These are phyloP conservation scores for Dromaius novaehollandiae DNA, from an alignment of 2,113 vertebrate genomes.

Conservation along the genomic window DNA sequence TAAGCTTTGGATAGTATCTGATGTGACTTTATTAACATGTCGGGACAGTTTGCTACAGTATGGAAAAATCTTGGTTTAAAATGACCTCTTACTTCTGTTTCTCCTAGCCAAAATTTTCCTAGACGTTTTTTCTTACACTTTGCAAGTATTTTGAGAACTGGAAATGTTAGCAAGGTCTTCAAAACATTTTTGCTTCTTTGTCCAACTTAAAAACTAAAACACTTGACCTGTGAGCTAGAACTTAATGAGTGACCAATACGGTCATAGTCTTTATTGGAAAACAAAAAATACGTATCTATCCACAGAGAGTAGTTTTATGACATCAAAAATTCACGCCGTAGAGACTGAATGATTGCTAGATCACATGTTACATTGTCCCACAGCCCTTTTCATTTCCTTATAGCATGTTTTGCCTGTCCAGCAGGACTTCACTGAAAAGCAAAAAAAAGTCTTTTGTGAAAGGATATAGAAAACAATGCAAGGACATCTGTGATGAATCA, in stretches of 20 bases:
- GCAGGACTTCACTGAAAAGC: background rate
- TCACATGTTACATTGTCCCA: background rate
- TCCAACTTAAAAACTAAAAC: background rate
- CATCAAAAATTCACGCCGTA: background rate
- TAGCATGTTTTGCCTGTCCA: background rate
- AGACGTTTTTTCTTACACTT: background rate
- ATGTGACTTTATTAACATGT: background rate
- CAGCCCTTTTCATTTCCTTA: background rate
- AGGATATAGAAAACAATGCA: background rate
- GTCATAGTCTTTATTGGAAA: background rate
- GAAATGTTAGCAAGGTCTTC: background rate
- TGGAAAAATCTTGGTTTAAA: background rate
- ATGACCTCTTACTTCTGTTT: background rate
- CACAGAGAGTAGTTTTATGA: background rate
- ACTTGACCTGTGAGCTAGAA: background rate
- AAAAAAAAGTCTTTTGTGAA: background rate
- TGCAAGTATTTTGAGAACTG: background rate
- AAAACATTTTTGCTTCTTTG: background rate
- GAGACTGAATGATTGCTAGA: background rate
- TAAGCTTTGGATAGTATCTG: background rate
- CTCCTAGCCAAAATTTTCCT: background rate
- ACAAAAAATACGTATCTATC: background rate
- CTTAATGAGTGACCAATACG: background rate
- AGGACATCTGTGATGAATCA: conserved; percentile 34
- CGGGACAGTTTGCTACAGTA: background rate